phyloP scores from a whole-genome alignment of 2,888 invertebrate species.

The Aphodius granarius region DNA sequence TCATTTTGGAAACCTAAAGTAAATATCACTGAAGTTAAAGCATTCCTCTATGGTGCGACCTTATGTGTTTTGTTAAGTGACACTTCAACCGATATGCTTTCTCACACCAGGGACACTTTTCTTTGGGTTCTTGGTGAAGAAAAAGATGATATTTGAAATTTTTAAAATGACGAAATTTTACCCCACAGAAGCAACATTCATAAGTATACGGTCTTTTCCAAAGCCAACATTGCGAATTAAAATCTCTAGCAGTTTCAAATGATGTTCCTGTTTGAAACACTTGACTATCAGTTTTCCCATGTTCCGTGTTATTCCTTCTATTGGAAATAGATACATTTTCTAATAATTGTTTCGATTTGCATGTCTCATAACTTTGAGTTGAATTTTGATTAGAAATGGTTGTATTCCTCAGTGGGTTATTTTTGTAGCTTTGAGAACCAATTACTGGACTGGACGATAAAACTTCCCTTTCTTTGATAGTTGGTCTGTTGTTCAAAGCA shows the following conservation, averaged over 20 bases:
- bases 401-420: too few relatives aligned
- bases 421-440: too few relatives aligned
- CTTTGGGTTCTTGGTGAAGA: background rate
- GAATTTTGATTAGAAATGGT: too few relatives aligned
- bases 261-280: background rate
- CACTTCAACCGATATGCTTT: background rate
- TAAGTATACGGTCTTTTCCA: background rate
- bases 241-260: background rate
- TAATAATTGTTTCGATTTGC: background rate
- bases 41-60: background rate
- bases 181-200: conserved; percentile 7
- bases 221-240: background rate
- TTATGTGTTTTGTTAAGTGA: conserved; percentile 3
- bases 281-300: background rate
- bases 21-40: background rate
- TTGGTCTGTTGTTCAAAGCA: too few relatives aligned
- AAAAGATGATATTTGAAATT: background rate
- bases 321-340: background rate
- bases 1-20: background rate
- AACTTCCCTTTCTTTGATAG: too few relatives aligned
- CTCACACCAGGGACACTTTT: background rate
- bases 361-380: too few relatives aligned
- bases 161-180: background rate
- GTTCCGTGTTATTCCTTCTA: background rate
- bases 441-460: too few relatives aligned